Evolutionary conservation across 2,113 vertebrate genomes (phyloP).

Genomic region (Opisthocomus hoazin): DNA sequence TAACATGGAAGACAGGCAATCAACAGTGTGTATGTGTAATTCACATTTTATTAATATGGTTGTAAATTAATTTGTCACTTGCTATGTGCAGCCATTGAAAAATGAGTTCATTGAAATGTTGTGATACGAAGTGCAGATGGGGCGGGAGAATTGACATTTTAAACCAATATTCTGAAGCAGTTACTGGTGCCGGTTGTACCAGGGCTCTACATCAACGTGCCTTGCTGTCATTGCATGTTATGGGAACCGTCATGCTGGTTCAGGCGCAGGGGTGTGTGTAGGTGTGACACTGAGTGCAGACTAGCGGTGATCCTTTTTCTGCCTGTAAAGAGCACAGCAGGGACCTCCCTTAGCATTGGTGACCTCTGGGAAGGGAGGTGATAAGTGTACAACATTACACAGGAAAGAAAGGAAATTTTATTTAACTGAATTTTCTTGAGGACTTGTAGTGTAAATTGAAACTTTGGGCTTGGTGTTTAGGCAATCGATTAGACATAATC

Average conservation of each 20-base stretch:
- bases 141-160: not conserved
- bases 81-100: not conserved
- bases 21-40: not conserved
- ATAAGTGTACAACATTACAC: fast-evolving
- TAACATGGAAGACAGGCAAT: not conserved
- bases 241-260: not conserved
- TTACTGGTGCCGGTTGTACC: not conserved
- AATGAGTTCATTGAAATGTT: conserved; percentile 16
- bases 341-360: not conserved
- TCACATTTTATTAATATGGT: conserved; percentile 1
- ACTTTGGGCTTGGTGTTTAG: not conserved
- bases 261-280: fast-evolving
- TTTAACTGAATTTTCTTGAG: not conserved
- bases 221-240: not conserved
- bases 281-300: not conserved
- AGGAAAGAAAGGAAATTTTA: not conserved
- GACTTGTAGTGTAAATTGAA: not conserved
- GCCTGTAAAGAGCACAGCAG: not conserved
- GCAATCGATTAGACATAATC: not conserved
- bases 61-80: conserved; percentile 41
- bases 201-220: not conserved
- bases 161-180: not conserved
- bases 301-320: not conserved
- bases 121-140: not conserved
- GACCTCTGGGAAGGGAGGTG: not conserved